Evolutionary conservation across 2,888 invertebrate genomes (phyloP).

Genomic region (Heteropelma amictum): DNA sequence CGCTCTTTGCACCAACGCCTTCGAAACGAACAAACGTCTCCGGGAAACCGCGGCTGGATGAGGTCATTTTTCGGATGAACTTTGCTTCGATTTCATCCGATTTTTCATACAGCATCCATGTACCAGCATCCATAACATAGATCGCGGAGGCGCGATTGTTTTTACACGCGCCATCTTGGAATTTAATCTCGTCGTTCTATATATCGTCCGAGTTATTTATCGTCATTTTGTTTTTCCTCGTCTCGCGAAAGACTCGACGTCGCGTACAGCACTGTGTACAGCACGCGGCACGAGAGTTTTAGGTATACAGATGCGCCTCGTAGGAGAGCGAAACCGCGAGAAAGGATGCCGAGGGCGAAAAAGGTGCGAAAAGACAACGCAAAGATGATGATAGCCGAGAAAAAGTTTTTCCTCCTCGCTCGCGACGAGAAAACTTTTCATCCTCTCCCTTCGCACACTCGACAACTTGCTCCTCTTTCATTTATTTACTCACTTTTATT

Average conservation of each 20-base stretch:
- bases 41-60: no score
- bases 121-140: no score
- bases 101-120: no score
- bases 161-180: not conserved
- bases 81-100: no score
- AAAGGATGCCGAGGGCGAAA: slow-evolving; percentile 1
- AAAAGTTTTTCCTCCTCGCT: slow-evolving; percentile 49
- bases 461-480: slow-evolving; percentile 34
- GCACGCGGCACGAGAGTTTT: not conserved
- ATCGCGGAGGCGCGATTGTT: no score
- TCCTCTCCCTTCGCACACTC: slow-evolving; percentile 16
- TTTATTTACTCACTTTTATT: slow-evolving; percentile 52
- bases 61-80: no score
- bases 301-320: not conserved
- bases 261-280: no score
- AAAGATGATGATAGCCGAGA: slow-evolving; percentile 29
- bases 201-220: slow-evolving; percentile 32
- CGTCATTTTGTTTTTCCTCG: slow-evolving; percentile 5
- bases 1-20: no score
- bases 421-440: slow-evolving; percentile 50
- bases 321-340: slow-evolving; percentile 48
- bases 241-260: not conserved
- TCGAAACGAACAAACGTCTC: no score
- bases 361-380: slow-evolving; percentile 21
- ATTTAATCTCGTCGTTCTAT: not conserved